Evolutionary conservation across 2,888 invertebrate species (phyloP), one percentile per base, ranked within the genome.

Genomic region (Spialia ferax): DNA sequence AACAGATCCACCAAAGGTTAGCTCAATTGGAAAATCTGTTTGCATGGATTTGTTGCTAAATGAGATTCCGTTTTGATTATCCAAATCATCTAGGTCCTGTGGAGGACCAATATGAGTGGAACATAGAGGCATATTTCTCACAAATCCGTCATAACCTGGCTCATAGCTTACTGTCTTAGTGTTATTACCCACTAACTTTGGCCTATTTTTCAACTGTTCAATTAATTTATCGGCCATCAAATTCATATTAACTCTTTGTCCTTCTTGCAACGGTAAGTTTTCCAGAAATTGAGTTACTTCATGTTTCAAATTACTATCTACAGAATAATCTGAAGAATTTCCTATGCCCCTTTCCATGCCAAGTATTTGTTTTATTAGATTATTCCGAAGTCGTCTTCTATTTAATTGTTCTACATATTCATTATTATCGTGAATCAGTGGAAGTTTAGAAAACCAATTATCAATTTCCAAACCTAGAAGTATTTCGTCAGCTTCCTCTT

Each of bases 401-500:
- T 80, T 76, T 23, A 81, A 60, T 22, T 73, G 71, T 23, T 80
- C 77, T n/a, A 66, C 35, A 4, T 69, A n/a, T 18, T 77, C 70
- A 20, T 78, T 64, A 29, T 78, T 65, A 29, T 77, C 74, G 69
- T 72, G 64, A 15, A 75, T 26, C 18, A 85, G 35, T 1, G 88
- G 86, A 42, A 91, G 72, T 61, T 86, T 84, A n/a, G 74, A 70
- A 70, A 84, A 79, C 91, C 91, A 91, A 29, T 85, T 79, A 23
- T 87, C 86, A 2, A 91, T 77, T 75, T 90, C 91, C 0, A 79
- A 65, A 5, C 79, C 80, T 18, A 91, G 65, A 18, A 86, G 68
- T 59, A 90, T 84, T 71, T 85, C 82, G 70, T 86, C 81, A 0
- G 82, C 85, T 80, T 89, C 89, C 56, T 84, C 78, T 72, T 73